A percentile compares a stretch with the other conserved stretches of the same genome.
Evolutionary conservation across 2,888 invertebrate species (phyloP).

Genomic region (Resseliella maxima): DNA sequence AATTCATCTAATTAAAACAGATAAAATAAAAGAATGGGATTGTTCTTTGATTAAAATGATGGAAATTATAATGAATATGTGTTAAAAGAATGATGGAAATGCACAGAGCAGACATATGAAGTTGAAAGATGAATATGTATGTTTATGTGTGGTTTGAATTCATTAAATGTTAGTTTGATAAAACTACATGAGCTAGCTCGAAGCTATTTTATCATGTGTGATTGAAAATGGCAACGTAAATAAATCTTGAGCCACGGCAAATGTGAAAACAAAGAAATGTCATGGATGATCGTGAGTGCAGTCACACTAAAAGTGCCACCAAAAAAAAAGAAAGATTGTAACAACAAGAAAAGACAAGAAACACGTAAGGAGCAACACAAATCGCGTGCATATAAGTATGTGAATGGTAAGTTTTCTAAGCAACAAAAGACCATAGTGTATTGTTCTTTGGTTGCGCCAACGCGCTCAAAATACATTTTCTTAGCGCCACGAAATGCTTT

Average conservation of each 20-base stretch:
- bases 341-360: neutral
- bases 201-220: neutral
- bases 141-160: neutral
- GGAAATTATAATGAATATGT: neutral
- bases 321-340: neutral
- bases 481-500: neutral
- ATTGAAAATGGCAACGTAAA: neutral
- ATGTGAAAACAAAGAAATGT: neutral
- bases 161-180: neutral
- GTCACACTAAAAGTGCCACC: neutral
- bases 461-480: neutral
- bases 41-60: neutral
- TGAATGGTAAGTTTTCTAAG: constrained; percentile 11
- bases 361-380: neutral
- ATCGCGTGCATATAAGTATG: neutral
- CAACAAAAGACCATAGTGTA: neutral
- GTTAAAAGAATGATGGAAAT: neutral
- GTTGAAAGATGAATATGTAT: neutral
- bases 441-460: neutral
- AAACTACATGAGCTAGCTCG: neutral
- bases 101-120: neutral
- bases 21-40: neutral
- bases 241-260: neutral
- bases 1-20: constrained; percentile 16
- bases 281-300: neutral